A percentile compares a stretch with the other conserved stretches of the same genome.
These are phyloP conservation scores for Psammodynastes pulverulentus DNA, from an alignment of 2,113 vertebrate genomes.

Conservation along the genomic window DNA sequence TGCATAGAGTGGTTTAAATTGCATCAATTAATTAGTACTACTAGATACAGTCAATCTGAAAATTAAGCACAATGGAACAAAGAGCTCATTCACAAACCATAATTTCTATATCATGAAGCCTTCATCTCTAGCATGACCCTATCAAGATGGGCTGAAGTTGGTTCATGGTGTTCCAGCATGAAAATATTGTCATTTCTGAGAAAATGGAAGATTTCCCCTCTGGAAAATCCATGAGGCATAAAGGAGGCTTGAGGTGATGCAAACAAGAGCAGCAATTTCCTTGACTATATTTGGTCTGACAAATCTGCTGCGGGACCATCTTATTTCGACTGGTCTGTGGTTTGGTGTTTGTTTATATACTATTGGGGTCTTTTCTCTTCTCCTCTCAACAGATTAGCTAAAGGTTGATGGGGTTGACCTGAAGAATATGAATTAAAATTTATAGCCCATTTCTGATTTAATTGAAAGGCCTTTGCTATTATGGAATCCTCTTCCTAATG, in stretches of 20 bases:
- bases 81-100: neutral
- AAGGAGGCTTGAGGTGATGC: neutral
- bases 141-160: neutral
- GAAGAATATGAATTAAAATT: neutral
- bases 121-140: neutral
- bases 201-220: neutral
- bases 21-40: neutral
- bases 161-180: neutral
- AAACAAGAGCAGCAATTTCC: neutral
- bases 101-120: neutral
- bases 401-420: neutral
- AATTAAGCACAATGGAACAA: neutral
- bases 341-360: neutral
- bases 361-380: neutral
- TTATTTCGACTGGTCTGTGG: neutral
- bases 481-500: neutral
- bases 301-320: neutral
- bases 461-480: neutral
- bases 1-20: neutral
- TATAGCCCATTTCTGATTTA: neutral
- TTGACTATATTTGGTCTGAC: neutral
- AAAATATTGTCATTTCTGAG: neutral
- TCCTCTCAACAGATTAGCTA: neutral
- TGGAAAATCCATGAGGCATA: neutral
- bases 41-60: neutral